phyloP scores from a whole-genome alignment of 2,888 invertebrate species.

The Steinernema scapterisci region DNA sequence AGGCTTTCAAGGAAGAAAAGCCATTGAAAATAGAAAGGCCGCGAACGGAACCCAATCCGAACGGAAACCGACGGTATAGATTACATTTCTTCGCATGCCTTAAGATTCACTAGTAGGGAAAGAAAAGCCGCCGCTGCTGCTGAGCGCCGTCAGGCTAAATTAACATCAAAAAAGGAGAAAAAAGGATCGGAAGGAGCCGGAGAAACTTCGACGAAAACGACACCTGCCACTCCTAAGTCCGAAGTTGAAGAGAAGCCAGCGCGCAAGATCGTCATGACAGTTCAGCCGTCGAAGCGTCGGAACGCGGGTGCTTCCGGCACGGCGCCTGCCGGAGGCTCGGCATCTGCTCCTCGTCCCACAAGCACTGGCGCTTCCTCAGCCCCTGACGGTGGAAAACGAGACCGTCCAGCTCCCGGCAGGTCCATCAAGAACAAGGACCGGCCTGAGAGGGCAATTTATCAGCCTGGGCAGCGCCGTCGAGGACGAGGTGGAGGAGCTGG shows the following conservation, averaged over 20 bases:
- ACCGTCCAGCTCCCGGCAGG: neutral
- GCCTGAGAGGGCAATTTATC: slow-evolving; percentile 9
- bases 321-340: neutral
- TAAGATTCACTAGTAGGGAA: neutral
- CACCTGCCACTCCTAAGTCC: neutral
- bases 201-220: neutral
- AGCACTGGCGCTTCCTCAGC: no score
- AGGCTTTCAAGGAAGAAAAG: no score
- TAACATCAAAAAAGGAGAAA: neutral
- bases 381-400: neutral
- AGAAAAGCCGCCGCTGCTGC: neutral
- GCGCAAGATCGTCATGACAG: neutral
- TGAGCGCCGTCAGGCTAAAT: neutral
- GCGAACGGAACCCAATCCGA: neutral
- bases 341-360: neutral
- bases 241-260: neutral
- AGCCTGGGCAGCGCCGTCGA: slow-evolving; percentile 19
- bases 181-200: no score
- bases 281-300: no score
- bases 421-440: slow-evolving; percentile 9
- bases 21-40: neutral
- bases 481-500: neutral
- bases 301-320: no score
- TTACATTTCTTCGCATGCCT: neutral
- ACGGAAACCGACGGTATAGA: neutral